Conservation (phyloP, 2,888 invertebrate genomes). For the Chaetoderma sp. region DNA sequence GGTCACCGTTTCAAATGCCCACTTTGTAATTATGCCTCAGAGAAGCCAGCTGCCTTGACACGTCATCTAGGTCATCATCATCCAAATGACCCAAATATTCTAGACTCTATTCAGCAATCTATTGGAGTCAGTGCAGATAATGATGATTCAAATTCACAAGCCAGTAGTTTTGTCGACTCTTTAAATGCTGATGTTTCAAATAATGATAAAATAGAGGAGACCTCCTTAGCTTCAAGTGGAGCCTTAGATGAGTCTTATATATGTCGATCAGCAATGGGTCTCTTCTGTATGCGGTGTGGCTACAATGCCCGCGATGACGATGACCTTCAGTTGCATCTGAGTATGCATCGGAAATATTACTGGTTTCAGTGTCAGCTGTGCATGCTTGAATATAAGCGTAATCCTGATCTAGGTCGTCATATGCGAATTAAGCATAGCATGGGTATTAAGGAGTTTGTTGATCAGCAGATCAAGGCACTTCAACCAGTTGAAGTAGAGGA, state of each 20-base stretch:
- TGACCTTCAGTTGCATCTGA: slow-evolving; percentile 14
- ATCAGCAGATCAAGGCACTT: not conserved
- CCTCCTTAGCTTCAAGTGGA: too few relatives aligned
- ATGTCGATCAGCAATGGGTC: too few relatives aligned
- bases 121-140: not conserved
- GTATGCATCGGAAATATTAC: slow-evolving; percentile 8
- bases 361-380: slow-evolving; percentile 41
- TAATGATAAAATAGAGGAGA: slow-evolving; percentile 16
- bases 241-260: too few relatives aligned
- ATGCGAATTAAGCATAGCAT: slow-evolving; percentile 63
- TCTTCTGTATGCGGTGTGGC: slow-evolving; percentile 5
- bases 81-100: slow-evolving; percentile 18
- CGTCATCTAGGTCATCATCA: slow-evolving; percentile 62
- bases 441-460: slow-evolving; percentile 43
- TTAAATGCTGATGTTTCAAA: not conserved
- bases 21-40: slow-evolving; percentile 59
- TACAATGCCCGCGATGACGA: not conserved
- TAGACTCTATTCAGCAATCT: not conserved
- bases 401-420: slow-evolving; percentile 63
- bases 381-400: slow-evolving; percentile 55
- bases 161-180: not conserved
- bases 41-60: slow-evolving; percentile 57
- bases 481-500: not conserved
- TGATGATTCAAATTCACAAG: not conserved
- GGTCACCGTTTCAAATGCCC: slow-evolving; percentile 51